Evolutionary conservation across 35 echinoderm and acorn worm genomes (phyloP).

Genomic region (Stichopus chloronotus): DNA sequence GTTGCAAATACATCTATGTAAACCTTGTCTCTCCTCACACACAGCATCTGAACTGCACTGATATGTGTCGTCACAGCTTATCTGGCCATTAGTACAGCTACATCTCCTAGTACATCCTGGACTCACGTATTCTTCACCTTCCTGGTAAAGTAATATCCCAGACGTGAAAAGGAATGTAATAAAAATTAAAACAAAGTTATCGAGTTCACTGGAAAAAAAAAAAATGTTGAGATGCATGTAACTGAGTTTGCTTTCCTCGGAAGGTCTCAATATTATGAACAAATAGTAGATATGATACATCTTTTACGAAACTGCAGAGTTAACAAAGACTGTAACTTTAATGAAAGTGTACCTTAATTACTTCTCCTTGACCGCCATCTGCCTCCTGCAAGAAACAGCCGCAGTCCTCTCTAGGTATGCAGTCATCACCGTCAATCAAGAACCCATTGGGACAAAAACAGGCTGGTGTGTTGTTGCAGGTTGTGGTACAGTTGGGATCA

Average conservation of each 20-base stretch:
- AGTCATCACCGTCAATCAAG: constrained; percentile 1
- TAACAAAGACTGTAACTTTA: no score
- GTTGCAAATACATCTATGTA: neutral
- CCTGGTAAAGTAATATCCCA: neutral
- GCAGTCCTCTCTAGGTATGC: neutral
- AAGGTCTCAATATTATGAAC: no score
- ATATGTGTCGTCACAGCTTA: neutral
- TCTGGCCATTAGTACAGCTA: neutral
- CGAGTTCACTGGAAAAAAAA: no score
- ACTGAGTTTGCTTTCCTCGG: no score
- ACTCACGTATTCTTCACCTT: neutral
- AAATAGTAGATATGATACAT: no score
- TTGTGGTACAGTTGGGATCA: neutral
- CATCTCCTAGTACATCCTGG: neutral
- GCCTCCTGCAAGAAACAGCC: neutral
- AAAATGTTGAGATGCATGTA: no score
- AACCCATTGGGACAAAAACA: constrained; percentile 1
- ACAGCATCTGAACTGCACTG: neutral
- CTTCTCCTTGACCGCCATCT: neutral
- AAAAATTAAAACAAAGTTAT: no score
- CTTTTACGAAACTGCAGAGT: no score
- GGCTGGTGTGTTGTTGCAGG: neutral
- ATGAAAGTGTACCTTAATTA: neutral
- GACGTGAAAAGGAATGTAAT: no score
- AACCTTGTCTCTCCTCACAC: neutral